phyloP scores from a whole-genome alignment of 1,140 invertebrate species.

The Anagrus nilaparvatae region DNA sequence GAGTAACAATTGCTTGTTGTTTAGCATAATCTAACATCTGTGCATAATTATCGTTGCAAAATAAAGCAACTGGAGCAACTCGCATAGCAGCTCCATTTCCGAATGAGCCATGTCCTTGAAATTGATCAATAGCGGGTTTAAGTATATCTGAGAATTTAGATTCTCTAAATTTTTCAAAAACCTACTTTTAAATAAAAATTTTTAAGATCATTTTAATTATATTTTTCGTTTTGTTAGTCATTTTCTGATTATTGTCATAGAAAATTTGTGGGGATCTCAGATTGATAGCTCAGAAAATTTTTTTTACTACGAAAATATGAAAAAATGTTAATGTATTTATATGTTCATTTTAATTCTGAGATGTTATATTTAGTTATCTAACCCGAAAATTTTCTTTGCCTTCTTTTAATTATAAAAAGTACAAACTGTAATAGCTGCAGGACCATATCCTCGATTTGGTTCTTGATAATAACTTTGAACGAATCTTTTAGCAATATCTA shows the following conservation, averaged over 20 bases:
- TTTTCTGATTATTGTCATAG: too few relatives aligned
- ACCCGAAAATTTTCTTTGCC: too few relatives aligned
- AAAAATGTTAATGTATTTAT: too few relatives aligned
- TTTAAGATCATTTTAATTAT: too few relatives aligned
- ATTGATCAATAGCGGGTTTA: conserved; percentile 57
- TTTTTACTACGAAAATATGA: too few relatives aligned
- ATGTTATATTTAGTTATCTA: too few relatives aligned
- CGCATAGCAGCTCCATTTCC: conserved; percentile 75
- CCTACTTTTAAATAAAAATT: conserved; percentile 39
- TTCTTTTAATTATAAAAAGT: conserved; percentile 11
- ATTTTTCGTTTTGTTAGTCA: too few relatives aligned
- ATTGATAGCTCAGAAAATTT: too few relatives aligned
- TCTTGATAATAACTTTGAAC: conserved; percentile 54
- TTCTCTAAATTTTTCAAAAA: conserved; percentile 53
- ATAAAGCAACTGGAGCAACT: conserved; percentile 59
- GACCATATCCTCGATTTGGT: conserved; percentile 57
- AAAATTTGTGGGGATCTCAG: too few relatives aligned
- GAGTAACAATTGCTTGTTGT: conserved; percentile 53
- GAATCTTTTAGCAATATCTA: conserved; percentile 55
- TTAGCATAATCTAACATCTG: conserved; percentile 43
- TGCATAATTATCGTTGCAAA: conserved; percentile 44
- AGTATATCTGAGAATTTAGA: conserved; percentile 51
- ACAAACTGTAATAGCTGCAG: conserved; percentile 40
- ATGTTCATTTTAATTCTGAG: too few relatives aligned
- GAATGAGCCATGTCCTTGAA: conserved; percentile 61